phyloP scores from a whole-genome alignment of 2,888 invertebrate species.

The Andrena dorsata region DNA sequence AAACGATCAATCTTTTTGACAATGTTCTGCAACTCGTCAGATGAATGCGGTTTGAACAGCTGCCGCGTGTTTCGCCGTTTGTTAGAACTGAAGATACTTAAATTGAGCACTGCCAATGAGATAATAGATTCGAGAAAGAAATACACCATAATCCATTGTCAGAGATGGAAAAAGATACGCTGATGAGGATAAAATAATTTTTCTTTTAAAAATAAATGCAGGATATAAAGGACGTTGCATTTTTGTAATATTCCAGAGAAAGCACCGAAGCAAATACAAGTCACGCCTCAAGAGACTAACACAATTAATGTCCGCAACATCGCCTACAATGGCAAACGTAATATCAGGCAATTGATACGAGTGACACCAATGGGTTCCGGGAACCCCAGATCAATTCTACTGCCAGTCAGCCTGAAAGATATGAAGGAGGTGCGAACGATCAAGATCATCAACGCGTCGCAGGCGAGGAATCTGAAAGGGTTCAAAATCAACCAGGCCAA shows the following conservation, averaged over 20 bases:
- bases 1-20: constrained; percentile 12
- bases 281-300: constrained; percentile 70
- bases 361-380: constrained; percentile 83
- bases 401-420: constrained; percentile 90
- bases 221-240: background rate
- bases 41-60: constrained; percentile 16
- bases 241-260: constrained; percentile 63
- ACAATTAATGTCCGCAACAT: constrained; percentile 77
- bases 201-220: background rate
- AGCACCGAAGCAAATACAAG: constrained; percentile 62
- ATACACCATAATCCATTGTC: too few species aligned
- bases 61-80: background rate
- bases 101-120: background rate
- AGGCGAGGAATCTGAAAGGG: constrained; percentile 79
- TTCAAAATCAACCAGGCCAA: constrained; percentile 81
- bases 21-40: background rate
- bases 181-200: too few species aligned
- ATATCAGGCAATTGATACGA: constrained; percentile 81
- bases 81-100: background rate
- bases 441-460: constrained; percentile 90
- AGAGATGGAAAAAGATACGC: too few species aligned
- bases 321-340: constrained; percentile 76
- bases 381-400: constrained; percentile 88
- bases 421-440: constrained; percentile 90
- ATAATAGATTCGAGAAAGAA: background rate